These are phyloP conservation scores for Gouania willdenowi DNA, from an alignment of 2,797 vertebrate species.

Conservation along the genomic window DNA sequence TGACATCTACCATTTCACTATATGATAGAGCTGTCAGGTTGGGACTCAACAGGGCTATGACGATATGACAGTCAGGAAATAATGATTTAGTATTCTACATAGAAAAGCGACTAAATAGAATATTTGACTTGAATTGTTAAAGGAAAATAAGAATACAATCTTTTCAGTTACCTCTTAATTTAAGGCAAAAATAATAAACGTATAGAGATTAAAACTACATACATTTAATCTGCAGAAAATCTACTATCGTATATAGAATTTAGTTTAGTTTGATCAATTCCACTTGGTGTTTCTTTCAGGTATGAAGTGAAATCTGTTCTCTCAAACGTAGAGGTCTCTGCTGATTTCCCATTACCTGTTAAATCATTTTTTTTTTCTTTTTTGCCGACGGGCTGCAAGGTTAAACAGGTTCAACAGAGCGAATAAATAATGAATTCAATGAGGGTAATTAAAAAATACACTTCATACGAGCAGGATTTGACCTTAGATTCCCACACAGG, in stretches of 20 bases:
- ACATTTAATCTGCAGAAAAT: conserved; percentile 1
- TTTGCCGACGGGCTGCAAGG: conserved; percentile 56
- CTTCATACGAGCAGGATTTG: conserved; percentile 42
- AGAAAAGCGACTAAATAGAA: background rate
- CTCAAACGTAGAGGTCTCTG: conserved; percentile 35
- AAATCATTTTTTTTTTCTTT: too few relatives aligned
- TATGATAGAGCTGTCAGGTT: conserved; percentile 18
- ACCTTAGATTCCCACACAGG: conserved; percentile 31
- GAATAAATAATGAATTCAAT: conserved; percentile 75
- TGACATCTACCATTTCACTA: conserved; percentile 8
- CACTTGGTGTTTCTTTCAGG: conserved; percentile 43
- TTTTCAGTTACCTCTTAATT: background rate
- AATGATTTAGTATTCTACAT: conserved; percentile 11
- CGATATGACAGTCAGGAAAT: background rate
- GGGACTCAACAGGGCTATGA: background rate
- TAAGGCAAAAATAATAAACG: background rate
- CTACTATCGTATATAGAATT: conserved; percentile 2
- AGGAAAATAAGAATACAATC: background rate
- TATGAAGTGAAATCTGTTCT: conserved; percentile 46
- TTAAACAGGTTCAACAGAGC: conserved; percentile 67
- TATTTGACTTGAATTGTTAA: background rate
- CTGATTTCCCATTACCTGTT: conserved; percentile 40
- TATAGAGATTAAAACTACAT: background rate
- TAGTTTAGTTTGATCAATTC: conserved; percentile 33
- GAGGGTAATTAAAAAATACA: conserved; percentile 72